phyloP scores from a whole-genome alignment of 2,113 vertebrate species.

The Cyanistes caeruleus region DNA sequence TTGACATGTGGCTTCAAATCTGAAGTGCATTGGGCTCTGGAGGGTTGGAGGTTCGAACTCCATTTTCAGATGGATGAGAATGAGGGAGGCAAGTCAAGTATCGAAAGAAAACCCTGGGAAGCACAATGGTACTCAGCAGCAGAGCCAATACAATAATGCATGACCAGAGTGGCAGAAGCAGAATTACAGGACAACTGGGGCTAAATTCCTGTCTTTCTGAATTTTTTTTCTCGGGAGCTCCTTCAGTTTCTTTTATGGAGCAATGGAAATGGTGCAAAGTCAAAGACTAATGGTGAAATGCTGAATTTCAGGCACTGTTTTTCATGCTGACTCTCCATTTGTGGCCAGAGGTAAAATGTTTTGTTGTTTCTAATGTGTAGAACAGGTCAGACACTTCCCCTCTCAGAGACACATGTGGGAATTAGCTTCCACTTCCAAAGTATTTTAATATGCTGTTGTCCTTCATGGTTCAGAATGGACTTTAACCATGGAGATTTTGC shows the following conservation, averaged over 20 bases:
- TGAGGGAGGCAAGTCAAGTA: not conserved
- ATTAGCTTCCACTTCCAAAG: not conserved
- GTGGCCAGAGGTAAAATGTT: not conserved
- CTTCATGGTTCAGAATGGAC: not conserved
- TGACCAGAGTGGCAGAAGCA: not conserved
- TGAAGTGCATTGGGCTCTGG: not conserved
- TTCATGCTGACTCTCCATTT: not conserved
- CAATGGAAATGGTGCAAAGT: not conserved
- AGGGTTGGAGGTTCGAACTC: not conserved
- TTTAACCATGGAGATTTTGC: not conserved
- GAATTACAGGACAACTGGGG: not conserved
- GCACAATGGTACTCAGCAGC: not conserved
- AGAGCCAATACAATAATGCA: not conserved
- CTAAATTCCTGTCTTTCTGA: not conserved
- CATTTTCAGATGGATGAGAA: not conserved
- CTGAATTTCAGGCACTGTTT: not conserved
- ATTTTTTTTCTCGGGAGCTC: not conserved
- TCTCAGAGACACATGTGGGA: not conserved
- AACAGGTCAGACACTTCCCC: not conserved
- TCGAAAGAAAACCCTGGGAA: not conserved
- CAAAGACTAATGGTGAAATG: not conserved
- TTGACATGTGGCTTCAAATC: not conserved
- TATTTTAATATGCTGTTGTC: not conserved
- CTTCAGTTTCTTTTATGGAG: not conserved
- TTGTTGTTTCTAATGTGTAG: not conserved